A percentile compares a stretch with the other conserved stretches of the same genome.
Conservation (phyloP, 2,888 invertebrate species). For the Scaptomyza polygonia region DNA sequence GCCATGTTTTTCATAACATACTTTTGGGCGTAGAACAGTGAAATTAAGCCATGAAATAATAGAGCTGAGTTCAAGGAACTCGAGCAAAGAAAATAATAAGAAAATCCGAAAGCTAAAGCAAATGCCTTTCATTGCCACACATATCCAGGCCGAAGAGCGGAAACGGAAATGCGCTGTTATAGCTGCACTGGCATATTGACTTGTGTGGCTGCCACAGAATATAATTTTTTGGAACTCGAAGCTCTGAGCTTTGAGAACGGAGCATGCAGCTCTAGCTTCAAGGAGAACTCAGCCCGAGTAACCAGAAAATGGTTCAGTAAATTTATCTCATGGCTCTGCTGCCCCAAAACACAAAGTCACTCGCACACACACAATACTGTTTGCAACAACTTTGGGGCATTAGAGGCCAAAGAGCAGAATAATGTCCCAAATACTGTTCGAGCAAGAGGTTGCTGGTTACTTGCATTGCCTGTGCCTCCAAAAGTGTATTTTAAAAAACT, state of each 20-base stretch:
- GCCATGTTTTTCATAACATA: no score
- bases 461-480: neutral
- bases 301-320: constrained; percentile 51
- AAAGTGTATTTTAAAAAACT: constrained; percentile 42
- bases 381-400: constrained; percentile 5
- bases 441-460: neutral
- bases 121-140: constrained; percentile 45
- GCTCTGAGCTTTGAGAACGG: neutral
- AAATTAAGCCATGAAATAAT: no score
- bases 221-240: neutral
- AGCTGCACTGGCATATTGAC: constrained; percentile 44
- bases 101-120: no score
- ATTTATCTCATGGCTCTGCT: constrained; percentile 43
- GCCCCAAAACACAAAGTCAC: neutral
- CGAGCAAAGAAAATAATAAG: no score
- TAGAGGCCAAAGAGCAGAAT: constrained; percentile 12
- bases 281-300: constrained; percentile 21
- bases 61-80: no score
- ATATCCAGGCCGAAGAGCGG: constrained; percentile 23
- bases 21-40: no score
- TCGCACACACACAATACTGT: neutral
- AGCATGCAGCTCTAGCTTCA: neutral
- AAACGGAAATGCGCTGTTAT: constrained; percentile 56
- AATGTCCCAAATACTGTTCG: neutral
- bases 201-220: constrained; percentile 16